These are phyloP conservation scores for Bruchidius siliquastri DNA, from an alignment of 2,888 invertebrate genomes.

Conservation along the genomic window DNA sequence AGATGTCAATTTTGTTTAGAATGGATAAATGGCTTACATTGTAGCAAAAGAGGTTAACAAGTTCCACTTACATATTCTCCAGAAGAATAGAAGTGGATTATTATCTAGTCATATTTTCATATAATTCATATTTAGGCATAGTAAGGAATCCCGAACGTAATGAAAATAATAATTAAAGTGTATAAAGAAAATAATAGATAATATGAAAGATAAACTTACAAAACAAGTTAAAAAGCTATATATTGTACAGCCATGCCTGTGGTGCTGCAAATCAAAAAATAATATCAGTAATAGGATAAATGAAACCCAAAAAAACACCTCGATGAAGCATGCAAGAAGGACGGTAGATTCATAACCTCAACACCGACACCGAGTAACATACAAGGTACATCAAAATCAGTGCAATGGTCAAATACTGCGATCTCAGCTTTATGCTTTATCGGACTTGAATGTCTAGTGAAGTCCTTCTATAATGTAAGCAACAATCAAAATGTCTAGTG, in stretches of 20 bases:
- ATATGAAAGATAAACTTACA: conserved; percentile 39
- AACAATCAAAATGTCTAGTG: no score
- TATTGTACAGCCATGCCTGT: conserved; percentile 42
- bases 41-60: no score
- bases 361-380: not conserved
- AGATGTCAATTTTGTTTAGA: no score
- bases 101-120: no score
- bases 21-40: no score
- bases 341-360: not conserved
- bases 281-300: conserved; percentile 16
- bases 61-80: no score
- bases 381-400: not conserved
- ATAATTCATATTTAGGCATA: no score
- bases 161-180: not conserved
- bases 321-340: not conserved
- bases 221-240: conserved; percentile 41
- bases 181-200: conserved; percentile 6
- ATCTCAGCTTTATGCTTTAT: no score
- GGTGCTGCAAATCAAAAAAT: conserved; percentile 46
- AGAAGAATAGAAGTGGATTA: no score
- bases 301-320: not conserved
- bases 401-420: no score
- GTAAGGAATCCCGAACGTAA: not conserved
- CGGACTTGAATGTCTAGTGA: no score
- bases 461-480: no score